These are phyloP conservation scores for Pseudochirops corinnae DNA, from an alignment of 2,797 vertebrate genomes.

Conservation along the genomic window DNA sequence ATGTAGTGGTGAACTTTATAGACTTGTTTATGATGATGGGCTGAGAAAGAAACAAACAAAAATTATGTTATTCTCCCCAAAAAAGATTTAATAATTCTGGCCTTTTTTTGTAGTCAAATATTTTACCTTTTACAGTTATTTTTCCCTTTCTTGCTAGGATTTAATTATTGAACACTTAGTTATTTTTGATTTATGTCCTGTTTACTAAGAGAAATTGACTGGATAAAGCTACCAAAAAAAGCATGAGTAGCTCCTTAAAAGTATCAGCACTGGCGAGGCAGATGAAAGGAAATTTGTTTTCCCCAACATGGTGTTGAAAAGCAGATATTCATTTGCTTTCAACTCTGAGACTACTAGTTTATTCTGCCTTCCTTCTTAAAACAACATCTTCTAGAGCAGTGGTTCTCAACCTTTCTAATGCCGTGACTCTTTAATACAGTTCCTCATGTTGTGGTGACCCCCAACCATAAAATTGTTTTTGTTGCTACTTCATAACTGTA, in stretches of 20 bases:
- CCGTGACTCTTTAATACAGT: no score
- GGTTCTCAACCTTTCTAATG: no score
- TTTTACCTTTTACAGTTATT: background rate
- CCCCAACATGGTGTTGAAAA: background rate
- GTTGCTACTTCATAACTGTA: no score
- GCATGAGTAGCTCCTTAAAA: background rate
- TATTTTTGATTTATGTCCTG: background rate
- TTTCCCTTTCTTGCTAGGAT: background rate
- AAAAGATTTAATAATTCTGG: background rate
- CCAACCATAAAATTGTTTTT: no score
- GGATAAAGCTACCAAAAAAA: background rate
- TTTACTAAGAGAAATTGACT: background rate
- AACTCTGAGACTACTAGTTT: background rate
- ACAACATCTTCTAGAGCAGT: no score
- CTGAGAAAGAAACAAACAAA: background rate
- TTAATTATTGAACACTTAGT: background rate
- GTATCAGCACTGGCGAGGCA: background rate
- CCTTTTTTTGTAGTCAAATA: background rate
- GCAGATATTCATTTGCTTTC: background rate
- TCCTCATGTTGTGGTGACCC: no score
- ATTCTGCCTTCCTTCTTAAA: background rate
- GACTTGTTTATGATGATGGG: background rate
- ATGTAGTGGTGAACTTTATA: background rate
- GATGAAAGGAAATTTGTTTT: background rate
- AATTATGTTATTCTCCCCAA: background rate